These are phyloP conservation scores for Mesoligia furuncula DNA, from an alignment of 2,888 invertebrate species.

Conservation along the genomic window DNA sequence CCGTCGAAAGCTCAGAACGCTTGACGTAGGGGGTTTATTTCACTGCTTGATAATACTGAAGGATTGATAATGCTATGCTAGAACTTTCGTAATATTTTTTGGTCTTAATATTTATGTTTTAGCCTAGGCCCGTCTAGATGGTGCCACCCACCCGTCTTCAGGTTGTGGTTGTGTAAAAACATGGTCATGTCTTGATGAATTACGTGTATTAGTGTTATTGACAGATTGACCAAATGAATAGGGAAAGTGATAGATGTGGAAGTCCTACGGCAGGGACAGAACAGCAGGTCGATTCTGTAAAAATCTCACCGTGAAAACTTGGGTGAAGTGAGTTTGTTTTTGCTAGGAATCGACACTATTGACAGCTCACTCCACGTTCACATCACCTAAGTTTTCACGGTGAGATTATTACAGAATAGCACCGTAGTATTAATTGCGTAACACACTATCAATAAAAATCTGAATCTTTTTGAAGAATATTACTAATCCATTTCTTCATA, in stretches of 20 bases:
- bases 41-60: slow-evolving; percentile 16
- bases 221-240: not conserved
- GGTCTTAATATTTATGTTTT: not conserved
- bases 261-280: not conserved
- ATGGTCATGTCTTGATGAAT: not conserved
- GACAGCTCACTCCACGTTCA: too few species aligned
- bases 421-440: too few species aligned
- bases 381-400: too few species aligned
- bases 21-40: slow-evolving; percentile 16
- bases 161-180: not conserved
- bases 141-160: not conserved
- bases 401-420: too few species aligned
- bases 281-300: too few species aligned
- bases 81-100: not conserved
- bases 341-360: too few species aligned
- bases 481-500: not conserved
- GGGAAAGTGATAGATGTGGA: not conserved
- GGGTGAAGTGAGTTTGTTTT: too few species aligned
- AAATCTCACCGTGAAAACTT: too few species aligned
- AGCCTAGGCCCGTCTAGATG: not conserved
- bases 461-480: not conserved
- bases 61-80: slow-evolving; percentile 7
- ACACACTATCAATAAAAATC: too few species aligned
- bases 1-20: slow-evolving; percentile 19
- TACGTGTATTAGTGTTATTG: not conserved